phyloP scores from a whole-genome alignment of 2,113 vertebrate genomes.

The Paratilapia polleni region DNA sequence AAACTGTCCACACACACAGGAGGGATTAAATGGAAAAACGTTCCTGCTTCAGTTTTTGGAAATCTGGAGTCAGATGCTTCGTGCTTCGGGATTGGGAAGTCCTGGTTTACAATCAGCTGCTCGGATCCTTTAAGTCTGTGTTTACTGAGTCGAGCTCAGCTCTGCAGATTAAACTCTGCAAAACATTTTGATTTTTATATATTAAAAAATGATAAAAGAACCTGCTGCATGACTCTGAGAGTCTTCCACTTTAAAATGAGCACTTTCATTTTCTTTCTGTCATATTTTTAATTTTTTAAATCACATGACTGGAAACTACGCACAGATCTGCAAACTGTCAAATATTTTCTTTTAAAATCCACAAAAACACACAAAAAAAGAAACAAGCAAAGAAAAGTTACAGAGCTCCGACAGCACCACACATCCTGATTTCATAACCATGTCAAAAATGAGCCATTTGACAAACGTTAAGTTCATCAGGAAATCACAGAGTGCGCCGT shows the following conservation, averaged over 20 bases:
- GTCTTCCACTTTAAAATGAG: too few relatives aligned
- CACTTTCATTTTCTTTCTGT: too few relatives aligned
- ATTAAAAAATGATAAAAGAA: neutral
- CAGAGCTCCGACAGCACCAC: too few relatives aligned
- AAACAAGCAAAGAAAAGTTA: too few relatives aligned
- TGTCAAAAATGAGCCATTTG: too few relatives aligned
- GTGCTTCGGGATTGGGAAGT: neutral
- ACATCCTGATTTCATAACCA: too few relatives aligned
- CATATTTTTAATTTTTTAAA: neutral
- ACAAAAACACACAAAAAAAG: too few relatives aligned
- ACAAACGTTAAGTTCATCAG: neutral
- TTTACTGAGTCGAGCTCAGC: neutral
- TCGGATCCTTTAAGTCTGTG: neutral
- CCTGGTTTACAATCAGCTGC: neutral
- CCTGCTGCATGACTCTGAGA: neutral
- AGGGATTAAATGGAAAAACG: neutral
- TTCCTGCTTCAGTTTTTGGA: neutral
- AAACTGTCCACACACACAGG: neutral
- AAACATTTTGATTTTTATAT: neutral
- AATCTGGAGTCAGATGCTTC: neutral
- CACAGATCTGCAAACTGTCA: neutral
- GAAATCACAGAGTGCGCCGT: fast-evolving
- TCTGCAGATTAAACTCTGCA: too few relatives aligned
- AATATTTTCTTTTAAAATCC: too few relatives aligned
- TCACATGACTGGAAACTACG: neutral